Evolutionary conservation across 2,113 vertebrate species (phyloP).

Genomic region (Gallinago media): DNA sequence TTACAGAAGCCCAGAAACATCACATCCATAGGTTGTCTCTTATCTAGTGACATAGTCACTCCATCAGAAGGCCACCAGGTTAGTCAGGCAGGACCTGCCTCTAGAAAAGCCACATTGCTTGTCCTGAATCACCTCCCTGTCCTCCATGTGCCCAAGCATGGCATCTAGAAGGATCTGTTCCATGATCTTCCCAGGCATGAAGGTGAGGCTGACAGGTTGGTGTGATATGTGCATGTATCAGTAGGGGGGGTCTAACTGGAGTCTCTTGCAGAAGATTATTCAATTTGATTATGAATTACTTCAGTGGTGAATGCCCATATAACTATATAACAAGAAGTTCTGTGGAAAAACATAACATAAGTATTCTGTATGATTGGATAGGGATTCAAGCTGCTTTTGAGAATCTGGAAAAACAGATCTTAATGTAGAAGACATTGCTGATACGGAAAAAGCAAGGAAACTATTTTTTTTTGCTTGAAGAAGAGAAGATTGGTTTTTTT

Average conservation of each 20-base stretch:
- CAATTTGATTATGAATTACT: background rate
- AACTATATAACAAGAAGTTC: background rate
- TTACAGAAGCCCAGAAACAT: too few species aligned
- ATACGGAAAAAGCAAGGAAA: background rate
- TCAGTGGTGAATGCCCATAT: background rate
- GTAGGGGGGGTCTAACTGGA: background rate
- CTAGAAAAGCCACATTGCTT: too few species aligned
- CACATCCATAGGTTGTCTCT: too few species aligned
- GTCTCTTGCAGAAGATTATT: background rate
- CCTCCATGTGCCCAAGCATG: too few species aligned
- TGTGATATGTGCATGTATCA: background rate
- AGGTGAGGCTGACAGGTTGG: too few species aligned
- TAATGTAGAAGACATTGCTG: background rate
- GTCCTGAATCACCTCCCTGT: too few species aligned
- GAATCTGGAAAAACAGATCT: background rate
- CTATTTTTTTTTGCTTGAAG: background rate
- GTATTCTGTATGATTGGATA: background rate
- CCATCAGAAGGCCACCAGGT: too few species aligned
- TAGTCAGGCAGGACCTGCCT: too few species aligned
- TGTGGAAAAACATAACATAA: background rate
- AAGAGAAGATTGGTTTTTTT: background rate
- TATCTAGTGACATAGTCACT: too few species aligned
- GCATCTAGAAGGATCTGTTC: too few species aligned
- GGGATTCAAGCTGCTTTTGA: background rate
- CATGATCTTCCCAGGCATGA: too few species aligned